These are phyloP conservation scores for Galeopterus variegatus DNA, from an alignment of 2,113 vertebrate species.

Conservation along the genomic window DNA sequence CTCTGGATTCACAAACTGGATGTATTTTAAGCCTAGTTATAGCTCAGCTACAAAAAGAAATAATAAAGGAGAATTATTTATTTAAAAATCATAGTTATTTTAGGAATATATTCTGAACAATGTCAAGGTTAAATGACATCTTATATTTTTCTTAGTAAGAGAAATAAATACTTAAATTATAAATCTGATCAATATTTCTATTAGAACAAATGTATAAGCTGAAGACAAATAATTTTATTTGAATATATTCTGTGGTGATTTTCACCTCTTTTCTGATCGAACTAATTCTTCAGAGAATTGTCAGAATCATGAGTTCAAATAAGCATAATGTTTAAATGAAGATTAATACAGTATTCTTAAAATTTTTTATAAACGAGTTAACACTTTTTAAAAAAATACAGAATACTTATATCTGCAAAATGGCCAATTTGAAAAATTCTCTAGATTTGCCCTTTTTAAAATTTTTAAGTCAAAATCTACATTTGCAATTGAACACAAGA, in stretches of 20 bases:
- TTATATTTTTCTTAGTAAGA: conserved; percentile 30
- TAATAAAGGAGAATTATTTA: neutral
- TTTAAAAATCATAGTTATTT: conserved; percentile 9
- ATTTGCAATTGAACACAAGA: neutral
- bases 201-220: conserved; percentile 11
- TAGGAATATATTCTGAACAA: conserved; percentile 45
- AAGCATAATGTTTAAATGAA: conserved; percentile 37
- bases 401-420: conserved; percentile 3
- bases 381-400: conserved; percentile 55
- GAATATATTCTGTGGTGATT: conserved; percentile 21
- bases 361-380: conserved; percentile 38
- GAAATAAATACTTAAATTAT: conserved; percentile 22
- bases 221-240: conserved; percentile 57
- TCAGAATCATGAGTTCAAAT: conserved; percentile 13
- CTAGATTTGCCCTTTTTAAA: neutral
- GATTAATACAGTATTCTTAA: neutral
- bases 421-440: conserved; percentile 17
- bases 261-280: neutral
- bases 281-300: conserved; percentile 45
- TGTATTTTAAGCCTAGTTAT: neutral
- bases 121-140: neutral
- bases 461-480: neutral
- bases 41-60: neutral
- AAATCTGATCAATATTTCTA: conserved; percentile 52
- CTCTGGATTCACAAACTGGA: neutral